Evolutionary conservation across 2,113 vertebrate species (phyloP).

Genomic region (Rhadina sibilatrix): DNA sequence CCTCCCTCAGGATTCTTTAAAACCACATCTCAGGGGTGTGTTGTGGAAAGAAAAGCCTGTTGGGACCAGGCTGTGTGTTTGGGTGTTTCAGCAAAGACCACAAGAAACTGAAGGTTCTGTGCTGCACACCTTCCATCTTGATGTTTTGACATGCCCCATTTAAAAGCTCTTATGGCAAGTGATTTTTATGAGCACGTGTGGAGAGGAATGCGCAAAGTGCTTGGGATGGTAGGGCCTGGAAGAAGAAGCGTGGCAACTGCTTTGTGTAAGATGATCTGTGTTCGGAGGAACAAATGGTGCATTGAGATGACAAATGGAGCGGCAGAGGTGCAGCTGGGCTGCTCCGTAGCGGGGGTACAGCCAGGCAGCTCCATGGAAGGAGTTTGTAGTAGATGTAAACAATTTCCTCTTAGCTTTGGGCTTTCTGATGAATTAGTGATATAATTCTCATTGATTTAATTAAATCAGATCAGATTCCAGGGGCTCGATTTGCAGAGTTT

Average conservation of each 20-base stretch:
- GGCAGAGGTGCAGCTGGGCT: slow-evolving; percentile 11
- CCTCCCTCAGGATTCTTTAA: background rate
- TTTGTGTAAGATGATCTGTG: slow-evolving; percentile 37
- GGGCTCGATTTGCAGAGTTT: background rate
- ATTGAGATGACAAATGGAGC: slow-evolving; percentile 49
- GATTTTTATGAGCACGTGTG: slow-evolving; percentile 5
- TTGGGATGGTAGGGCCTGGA: background rate
- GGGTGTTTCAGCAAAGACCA: background rate
- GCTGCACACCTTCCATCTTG: background rate
- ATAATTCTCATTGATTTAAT: background rate
- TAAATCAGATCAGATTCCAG: background rate
- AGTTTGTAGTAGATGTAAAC: background rate
- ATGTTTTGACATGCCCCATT: background rate
- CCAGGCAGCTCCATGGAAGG: background rate
- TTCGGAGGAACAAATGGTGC: slow-evolving; percentile 40
- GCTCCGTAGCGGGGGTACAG: rapidly evolving
- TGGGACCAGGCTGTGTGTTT: background rate
- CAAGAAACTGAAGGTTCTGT: background rate
- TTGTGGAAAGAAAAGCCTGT: background rate
- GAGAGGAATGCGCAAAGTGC: background rate
- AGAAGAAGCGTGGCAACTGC: slow-evolving; percentile 19
- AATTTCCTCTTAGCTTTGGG: background rate
- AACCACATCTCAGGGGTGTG: background rate
- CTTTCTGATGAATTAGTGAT: background rate
- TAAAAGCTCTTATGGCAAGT: background rate